A percentile compares a stretch with the other conserved stretches of the same genome.
Evolutionary conservation across 2,888 invertebrate species (phyloP).

Genomic region (Slavum lentiscoides): DNA sequence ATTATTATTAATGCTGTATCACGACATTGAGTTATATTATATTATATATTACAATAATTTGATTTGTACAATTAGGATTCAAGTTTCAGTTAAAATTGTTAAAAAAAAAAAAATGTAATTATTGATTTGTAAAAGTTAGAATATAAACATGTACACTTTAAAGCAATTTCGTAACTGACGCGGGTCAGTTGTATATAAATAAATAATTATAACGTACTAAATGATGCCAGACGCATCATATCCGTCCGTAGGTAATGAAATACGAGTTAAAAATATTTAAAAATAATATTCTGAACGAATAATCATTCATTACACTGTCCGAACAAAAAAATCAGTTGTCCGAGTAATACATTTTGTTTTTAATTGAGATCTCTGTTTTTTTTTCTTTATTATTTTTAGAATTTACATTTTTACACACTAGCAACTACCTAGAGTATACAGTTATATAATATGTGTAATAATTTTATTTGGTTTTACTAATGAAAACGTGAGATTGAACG

Average conservation of each 20-base stretch:
- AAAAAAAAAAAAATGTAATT: background rate
- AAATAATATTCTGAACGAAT: background rate
- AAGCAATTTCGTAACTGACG: background rate
- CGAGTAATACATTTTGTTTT: constrained; percentile 28
- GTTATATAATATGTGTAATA: constrained; percentile 7
- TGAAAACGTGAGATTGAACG: constrained; percentile 1
- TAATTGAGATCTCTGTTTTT: constrained; percentile 32
- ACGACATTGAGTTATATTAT: constrained; percentile 17
- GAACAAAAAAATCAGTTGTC: constrained; percentile 35
- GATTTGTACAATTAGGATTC: constrained; percentile 6
- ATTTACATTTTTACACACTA: background rate
- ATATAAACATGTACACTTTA: background rate
- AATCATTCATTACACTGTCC: background rate
- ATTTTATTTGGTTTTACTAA: constrained; percentile 29
- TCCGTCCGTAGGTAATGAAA: constrained; percentile 48
- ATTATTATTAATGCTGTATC: constrained; percentile 7
- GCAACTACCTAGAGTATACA: background rate
- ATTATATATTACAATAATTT: constrained; percentile 28
- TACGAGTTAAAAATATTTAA: constrained; percentile 12
- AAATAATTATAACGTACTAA: background rate
- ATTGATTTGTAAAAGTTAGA: background rate
- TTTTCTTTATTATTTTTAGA: constrained; percentile 1
- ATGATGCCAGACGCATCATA: constrained; percentile 17
- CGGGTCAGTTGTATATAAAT: background rate
- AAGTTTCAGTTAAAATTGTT: constrained; percentile 15